Evolutionary conservation across 2,888 invertebrate genomes (phyloP).

Genomic region (Chalcis sispes): DNA sequence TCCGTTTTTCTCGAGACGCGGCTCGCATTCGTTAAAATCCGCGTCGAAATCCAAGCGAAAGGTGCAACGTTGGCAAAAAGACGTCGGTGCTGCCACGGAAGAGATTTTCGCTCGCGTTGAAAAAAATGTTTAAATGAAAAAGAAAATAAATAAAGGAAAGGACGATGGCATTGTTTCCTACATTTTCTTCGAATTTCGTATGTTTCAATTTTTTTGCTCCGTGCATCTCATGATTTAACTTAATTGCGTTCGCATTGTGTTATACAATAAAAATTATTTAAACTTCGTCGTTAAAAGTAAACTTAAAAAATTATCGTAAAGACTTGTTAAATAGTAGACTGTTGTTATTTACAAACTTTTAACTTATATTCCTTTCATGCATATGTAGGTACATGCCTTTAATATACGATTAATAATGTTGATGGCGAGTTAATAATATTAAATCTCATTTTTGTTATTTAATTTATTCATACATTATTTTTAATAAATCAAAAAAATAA

Average conservation of each 20-base stretch:
- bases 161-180: not conserved
- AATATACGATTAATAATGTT: too few species aligned
- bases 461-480: not conserved
- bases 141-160: not conserved
- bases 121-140: not conserved
- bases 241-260: constrained; percentile 35
- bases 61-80: constrained; percentile 34
- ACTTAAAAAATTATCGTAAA: not conserved
- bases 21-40: constrained; percentile 54
- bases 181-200: constrained; percentile 5
- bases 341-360: not conserved
- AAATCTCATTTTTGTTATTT: not conserved
- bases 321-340: not conserved
- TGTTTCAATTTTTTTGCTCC: not conserved
- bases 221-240: not conserved
- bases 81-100: constrained; percentile 12
- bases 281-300: not conserved
- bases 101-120: constrained; percentile 15
- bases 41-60: constrained; percentile 26
- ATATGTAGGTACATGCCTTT: too few species aligned
- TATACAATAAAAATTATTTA: not conserved
- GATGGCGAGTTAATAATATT: too few species aligned
- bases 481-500: not conserved
- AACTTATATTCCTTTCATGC: too few species aligned
- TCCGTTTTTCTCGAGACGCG: constrained; percentile 28